Evolutionary conservation across 2,797 vertebrate genomes (phyloP).

Genomic region (Acanthornis magna): DNA sequence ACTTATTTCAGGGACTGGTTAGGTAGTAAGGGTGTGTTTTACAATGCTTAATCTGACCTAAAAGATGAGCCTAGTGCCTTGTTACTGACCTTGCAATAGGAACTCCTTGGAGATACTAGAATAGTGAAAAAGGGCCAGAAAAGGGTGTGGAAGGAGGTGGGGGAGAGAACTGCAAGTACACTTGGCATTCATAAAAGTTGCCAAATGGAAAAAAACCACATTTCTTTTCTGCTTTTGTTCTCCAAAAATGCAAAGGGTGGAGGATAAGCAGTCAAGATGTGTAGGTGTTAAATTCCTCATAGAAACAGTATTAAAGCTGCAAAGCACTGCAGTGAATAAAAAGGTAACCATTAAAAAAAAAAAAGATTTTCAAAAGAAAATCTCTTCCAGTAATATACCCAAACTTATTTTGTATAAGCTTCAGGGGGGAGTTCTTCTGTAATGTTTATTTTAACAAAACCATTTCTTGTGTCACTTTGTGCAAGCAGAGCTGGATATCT

Average conservation of each 20-base stretch:
- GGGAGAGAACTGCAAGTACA: constrained; percentile 23
- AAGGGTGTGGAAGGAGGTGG: constrained; percentile 46
- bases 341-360: background rate
- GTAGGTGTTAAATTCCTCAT: constrained; percentile 35
- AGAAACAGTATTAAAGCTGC: background rate
- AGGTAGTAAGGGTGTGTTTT: background rate
- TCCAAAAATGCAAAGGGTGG: background rate
- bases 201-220: background rate
- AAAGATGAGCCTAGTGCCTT: background rate
- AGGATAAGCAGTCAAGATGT: background rate
- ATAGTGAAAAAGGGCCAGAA: constrained; percentile 19
- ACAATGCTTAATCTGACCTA: background rate
- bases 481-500: background rate
- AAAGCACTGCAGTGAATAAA: background rate
- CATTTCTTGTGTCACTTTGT: accelerated
- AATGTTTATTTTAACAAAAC: background rate
- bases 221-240: constrained; percentile 27
- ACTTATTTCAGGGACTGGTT: background rate
- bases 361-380: background rate
- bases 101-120: background rate
- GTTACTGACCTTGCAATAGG: background rate
- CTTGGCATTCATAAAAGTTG: constrained; percentile 2
- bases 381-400: background rate
- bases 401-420: background rate
- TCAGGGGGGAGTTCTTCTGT: background rate